Evolutionary conservation across 1,140 invertebrate species (phyloP).

Genomic region (Drosophila hydei): DNA sequence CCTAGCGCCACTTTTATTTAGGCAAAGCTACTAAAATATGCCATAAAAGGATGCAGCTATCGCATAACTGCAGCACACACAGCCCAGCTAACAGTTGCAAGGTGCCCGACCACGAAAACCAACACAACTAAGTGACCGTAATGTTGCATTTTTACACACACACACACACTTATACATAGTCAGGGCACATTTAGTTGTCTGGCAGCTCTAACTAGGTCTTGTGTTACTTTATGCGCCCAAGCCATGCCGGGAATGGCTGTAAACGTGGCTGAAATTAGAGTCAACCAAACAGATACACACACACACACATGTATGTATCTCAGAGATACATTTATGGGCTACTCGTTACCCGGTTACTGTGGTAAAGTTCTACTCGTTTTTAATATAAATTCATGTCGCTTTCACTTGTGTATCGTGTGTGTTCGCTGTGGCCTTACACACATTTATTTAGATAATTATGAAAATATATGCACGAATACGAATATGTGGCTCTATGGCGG

Average conservation of each 20-base stretch:
- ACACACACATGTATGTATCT: conserved; percentile 10
- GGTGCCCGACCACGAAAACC: conserved; percentile 27
- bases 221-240: conserved; percentile 58
- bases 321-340: conserved; percentile 52
- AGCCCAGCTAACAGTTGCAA: conserved; percentile 11
- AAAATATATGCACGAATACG: conserved; percentile 62
- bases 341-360: conserved; percentile 42
- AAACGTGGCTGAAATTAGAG: conserved; percentile 61
- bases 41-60: conserved; percentile 72
- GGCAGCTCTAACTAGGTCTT: conserved; percentile 59
- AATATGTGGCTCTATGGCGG: conserved; percentile 33
- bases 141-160: conserved; percentile 60
- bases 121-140: conserved; percentile 63
- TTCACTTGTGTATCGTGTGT: conserved; percentile 48
- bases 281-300: conserved; percentile 36
- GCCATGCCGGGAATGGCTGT: conserved; percentile 36
- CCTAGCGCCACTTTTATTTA: conserved; percentile 61
- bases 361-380: conserved; percentile 64
- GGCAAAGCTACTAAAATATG: conserved; percentile 73
- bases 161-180: conserved; percentile 13
- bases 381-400: conserved; percentile 74
- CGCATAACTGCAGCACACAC: conserved; percentile 70
- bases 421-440: conserved; percentile 52
- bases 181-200: conserved; percentile 25
- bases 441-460: conserved; percentile 75